Percentiles rank a stretch among this genome's conserved stretches.
phyloP scores from a whole-genome alignment of 92 coral and sea anemone species.

The Umimayanthus chanpuru region DNA sequence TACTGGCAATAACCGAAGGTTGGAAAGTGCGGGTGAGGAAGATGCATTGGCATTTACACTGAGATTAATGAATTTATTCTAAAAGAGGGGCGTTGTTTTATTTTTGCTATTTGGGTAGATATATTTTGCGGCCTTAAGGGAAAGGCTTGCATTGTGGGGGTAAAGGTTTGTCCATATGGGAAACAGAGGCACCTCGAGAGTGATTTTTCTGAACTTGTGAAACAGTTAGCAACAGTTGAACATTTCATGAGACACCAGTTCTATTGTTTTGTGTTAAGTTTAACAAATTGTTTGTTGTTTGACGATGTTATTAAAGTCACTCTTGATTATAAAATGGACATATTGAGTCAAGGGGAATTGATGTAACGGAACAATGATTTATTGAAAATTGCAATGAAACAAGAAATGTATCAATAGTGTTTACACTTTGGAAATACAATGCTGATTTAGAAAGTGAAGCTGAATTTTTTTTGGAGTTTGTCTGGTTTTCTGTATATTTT shows the following conservation, averaged over 20 bases:
- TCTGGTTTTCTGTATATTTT: not conserved
- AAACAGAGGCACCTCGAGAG: conserved; percentile 18
- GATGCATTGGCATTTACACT: not conserved
- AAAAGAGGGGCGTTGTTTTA: not conserved
- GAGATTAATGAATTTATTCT: not conserved
- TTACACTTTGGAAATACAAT: conserved; percentile 8
- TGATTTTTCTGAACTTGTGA: conserved; percentile 20
- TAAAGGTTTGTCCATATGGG: not conserved
- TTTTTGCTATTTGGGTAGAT: conserved; percentile 21
- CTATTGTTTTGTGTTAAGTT: conserved; percentile 16
- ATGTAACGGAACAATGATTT: conserved; percentile 21
- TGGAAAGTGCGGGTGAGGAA: conserved; percentile 8
- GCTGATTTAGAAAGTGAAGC: conserved; percentile 26
- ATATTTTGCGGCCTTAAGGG: conserved; percentile 4
- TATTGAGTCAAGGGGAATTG: conserved; percentile 32
- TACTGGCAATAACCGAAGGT: conserved; percentile 1
- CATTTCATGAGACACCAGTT: conserved; percentile 23
- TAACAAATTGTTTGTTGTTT: conserved; percentile 33
- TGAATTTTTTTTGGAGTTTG: conserved; percentile 15
- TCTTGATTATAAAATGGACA: conserved; percentile 3
- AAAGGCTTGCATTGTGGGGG: not conserved
- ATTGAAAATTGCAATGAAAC: conserved; percentile 15
- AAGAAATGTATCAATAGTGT: not conserved
- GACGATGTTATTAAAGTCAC: conserved; percentile 25
- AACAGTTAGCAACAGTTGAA: conserved; percentile 20